Evolutionary conservation across 1,140 invertebrate species (phyloP).

Genomic region (Trialeurodes vaporariorum): DNA sequence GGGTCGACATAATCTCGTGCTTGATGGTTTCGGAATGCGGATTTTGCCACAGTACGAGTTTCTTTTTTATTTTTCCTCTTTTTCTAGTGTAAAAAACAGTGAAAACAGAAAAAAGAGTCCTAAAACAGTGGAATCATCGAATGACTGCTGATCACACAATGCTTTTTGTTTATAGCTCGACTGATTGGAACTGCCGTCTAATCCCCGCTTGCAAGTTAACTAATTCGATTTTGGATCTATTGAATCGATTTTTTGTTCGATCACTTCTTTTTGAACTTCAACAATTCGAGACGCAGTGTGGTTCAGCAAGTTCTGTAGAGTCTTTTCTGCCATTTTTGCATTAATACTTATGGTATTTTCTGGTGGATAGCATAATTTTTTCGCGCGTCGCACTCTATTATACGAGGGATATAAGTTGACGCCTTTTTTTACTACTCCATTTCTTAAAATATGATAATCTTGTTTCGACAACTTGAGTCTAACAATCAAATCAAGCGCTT

Average conservation of each 20-base stretch:
- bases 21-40: background rate
- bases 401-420: no score
- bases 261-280: background rate
- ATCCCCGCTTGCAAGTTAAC: background rate
- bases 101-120: background rate
- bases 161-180: background rate
- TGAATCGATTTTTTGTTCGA: background rate
- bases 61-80: background rate
- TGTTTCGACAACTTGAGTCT: no score
- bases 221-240: background rate
- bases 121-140: background rate
- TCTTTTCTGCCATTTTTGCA: background rate
- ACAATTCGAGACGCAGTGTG: background rate
- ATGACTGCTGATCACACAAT: background rate
- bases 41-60: slow-evolving; percentile 6
- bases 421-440: no score
- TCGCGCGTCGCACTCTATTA: no score
- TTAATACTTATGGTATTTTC: slow-evolving; percentile 7
- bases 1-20: background rate
- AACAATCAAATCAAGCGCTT: no score
- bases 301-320: background rate
- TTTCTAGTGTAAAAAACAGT: background rate
- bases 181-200: slow-evolving; percentile 1
- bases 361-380: no score
- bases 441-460: no score